Base-by-base conservation (phyloP, 2,797 vertebrate species). In the Enteromius treurensis region DNA sequence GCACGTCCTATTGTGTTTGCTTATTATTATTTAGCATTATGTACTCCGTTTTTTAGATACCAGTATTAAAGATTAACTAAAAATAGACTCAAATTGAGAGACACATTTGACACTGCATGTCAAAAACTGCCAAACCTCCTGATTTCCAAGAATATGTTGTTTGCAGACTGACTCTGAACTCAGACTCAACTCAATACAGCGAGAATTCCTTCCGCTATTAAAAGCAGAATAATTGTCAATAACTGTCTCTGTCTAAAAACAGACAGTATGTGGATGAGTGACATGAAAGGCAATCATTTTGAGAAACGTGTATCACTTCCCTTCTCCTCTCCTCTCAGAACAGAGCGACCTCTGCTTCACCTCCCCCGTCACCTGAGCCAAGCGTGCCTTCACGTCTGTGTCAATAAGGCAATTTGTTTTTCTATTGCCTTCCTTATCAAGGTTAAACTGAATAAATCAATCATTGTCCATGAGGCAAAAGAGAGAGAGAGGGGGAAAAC, bases 361-460 rank as follows among this genome's bases (percentile, higher is more conserved):
- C 92, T 93, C 90, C 85, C 62, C 84, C 89, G 92, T 92, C 92
- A 93, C 92, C 92, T 86, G 89, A 91, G 92, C 88, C 86, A 85
- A 93, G 92, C 80, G 86, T 91, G 90, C 92, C 92, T 90, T 93
- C 92, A 91, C 90, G 86, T 90, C 90, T 89, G 92, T 93, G 92
- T 95, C 94, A 91, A 95, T 95, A 93, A 91, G 84, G 88, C 93
- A 93, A 94, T 94, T 93, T 94, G 93, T 94, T 94, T 93, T 91
- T 90, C 92, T 91, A 92, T 93, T 94, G 92, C 91, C 91, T 92
- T 89, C 89, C 90, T 94, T 93, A 95, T 95, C 94, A 95, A 95
- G 94, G 94, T 95, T 94, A 95, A 94, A 93, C 84, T 83, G 92
- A 92, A 94, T 92, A 92, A 93, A 95, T 95, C 94, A 95, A 95